Evolutionary conservation across 2,888 invertebrate genomes (phyloP), one percentile per base, ranked within the genome.

Genomic region (Eupithecia dodoneata): DNA sequence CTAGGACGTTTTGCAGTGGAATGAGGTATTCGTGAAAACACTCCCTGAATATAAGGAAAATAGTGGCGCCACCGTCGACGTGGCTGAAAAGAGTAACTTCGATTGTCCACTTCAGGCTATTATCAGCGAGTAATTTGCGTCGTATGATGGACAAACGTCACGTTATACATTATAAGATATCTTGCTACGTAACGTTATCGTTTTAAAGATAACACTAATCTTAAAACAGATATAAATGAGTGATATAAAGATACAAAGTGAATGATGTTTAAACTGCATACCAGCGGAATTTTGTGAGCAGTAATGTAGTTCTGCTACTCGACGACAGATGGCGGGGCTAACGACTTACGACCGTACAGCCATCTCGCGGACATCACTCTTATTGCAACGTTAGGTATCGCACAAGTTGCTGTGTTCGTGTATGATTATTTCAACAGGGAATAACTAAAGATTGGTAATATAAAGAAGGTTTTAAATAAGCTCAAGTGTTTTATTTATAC

Each of bases 1-100:
- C 92, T 93, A 91, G 88, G 92, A 94, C 93, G 94, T 91, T 89
- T 94, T 94, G 91, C 89, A 84, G 90, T 91, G 88, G 94, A 95
- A 94, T 95, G 94, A 94, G 88, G 94, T 90, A 92, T 92, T 91
- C 91, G 89, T 93, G 94, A 94, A 94, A 94, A 94, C 92, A 93
- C 91, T 91, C 92, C 90, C 92, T 90, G 91, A 94, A 87, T 94
- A 94, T 95, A 95, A 91, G 93, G 94, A 94, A 94, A 94, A 94
- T 88, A 94, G 84, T 89, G 93, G 94, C 94, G 94, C 94, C 88
- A 93, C 92, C 84, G 83, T 90, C 90, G 91, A 86, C 9, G 83
- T 89, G 94, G 90, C 79, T 78, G 81, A 80, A 81, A 84, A 76
- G 41, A 79, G 76, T 87, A 94, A 89, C 92, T 81, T n/a, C 15